Conservation (phyloP, 2,888 invertebrate species). For the Oasisia sp. region DNA sequence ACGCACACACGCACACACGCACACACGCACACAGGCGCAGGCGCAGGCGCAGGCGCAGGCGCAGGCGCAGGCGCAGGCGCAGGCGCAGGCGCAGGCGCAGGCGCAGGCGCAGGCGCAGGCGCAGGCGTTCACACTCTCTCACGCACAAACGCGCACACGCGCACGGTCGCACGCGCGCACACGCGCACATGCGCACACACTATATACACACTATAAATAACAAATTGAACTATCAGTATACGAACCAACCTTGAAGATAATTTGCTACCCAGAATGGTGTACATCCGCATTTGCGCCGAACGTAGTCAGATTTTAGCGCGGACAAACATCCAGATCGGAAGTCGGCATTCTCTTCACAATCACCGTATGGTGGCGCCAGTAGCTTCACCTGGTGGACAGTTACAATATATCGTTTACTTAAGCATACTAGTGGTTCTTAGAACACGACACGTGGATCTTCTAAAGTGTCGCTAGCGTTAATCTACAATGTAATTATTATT, state of each 20-base stretch:
- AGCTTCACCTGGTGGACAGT: not conserved
- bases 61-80: too few relatives aligned
- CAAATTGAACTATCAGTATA: not conserved
- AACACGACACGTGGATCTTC: too few relatives aligned
- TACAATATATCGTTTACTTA: not conserved
- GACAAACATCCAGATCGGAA: not conserved
- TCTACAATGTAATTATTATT: too few relatives aligned
- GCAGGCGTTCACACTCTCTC: too few relatives aligned
- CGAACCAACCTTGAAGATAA: not conserved
- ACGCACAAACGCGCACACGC: too few relatives aligned
- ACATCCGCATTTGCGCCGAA: not conserved
- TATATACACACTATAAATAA: not conserved
- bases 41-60: not conserved
- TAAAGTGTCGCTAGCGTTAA: too few relatives aligned
- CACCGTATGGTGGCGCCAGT: not conserved
- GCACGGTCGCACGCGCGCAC: not conserved
- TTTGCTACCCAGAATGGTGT: not conserved
- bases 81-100: too few relatives aligned
- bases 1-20: too few relatives aligned
- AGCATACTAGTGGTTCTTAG: not conserved
- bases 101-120: too few relatives aligned
- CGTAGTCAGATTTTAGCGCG: not conserved
- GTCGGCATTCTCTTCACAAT: not conserved
- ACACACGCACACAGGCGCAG: not conserved
- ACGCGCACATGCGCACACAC: not conserved